phyloP scores from a whole-genome alignment of 2,797 vertebrate genomes.

The Lemur catta region DNA sequence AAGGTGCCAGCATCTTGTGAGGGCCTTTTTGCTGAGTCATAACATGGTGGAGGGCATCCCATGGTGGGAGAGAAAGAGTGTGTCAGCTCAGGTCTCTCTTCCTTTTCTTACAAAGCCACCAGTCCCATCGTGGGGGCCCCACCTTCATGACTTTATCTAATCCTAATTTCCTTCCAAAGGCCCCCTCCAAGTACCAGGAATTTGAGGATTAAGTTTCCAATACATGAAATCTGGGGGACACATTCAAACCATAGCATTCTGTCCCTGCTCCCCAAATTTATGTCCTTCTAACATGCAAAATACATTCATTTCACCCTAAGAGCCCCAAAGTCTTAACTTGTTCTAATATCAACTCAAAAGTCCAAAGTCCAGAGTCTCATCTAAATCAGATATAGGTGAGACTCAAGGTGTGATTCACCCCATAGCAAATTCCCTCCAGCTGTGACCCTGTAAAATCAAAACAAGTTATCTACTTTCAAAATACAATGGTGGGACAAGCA shows the following conservation, averaged over 20 bases:
- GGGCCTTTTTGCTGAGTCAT: background rate
- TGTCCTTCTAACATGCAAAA: background rate
- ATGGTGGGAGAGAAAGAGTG: background rate
- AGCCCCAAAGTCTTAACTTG: background rate
- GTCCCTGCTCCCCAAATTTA: background rate
- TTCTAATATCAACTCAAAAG: background rate
- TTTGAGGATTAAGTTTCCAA: background rate
- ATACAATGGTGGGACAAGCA: background rate
- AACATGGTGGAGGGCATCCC: background rate
- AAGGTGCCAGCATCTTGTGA: background rate
- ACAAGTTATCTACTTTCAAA: background rate
- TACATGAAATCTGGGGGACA: background rate
- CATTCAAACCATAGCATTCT: background rate
- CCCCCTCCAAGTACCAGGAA: background rate
- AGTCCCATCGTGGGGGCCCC: background rate
- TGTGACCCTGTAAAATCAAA: background rate
- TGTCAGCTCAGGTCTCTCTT: background rate
- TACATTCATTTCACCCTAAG: background rate
- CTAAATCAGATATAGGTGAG: background rate
- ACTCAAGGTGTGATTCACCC: background rate
- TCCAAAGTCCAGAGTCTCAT: background rate
- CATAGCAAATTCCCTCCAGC: background rate
- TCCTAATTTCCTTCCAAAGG: background rate
- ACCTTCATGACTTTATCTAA: background rate
- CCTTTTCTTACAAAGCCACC: background rate